Evolutionary conservation across 1,140 invertebrate species (phyloP), one percentile per base, ranked within the genome.

Genomic region (Lepidostoma basale): DNA sequence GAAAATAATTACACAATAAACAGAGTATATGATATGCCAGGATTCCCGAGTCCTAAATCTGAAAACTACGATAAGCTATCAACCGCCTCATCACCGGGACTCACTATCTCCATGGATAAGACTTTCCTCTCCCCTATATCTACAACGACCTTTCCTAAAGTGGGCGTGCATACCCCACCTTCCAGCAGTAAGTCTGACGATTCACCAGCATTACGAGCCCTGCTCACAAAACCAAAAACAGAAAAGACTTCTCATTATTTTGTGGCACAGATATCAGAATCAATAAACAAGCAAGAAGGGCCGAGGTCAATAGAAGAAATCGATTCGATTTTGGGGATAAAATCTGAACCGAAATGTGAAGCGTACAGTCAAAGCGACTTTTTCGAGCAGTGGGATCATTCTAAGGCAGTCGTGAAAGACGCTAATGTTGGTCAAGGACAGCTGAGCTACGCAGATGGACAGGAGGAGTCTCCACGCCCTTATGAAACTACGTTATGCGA

Each of bases 221-320:
- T 85, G 64, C 74, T 85, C 30, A 83, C 75, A 3, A 81, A 80
- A 75, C 84, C 84, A 8, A 75, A 74, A n/a, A 79, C 83, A 81
- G 71, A 63, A 76, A 1, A 78, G 76, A 23, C 14, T 45, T 76
- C 77, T 10, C 49, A n/a, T n/a, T n/a, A n/a, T n/a, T n/a, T n/a
- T n/a, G n/a, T n/a, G n/a, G n/a, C n/a, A n/a, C n/a, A n/a, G n/a
- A n/a, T n/a, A n/a, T n/a, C n/a, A n/a, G n/a, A n/a, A n/a, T n/a
- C n/a, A n/a, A n/a, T n/a, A n/a, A n/a, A n/a, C n/a, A n/a, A n/a
- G n/a, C n/a, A n/a, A n/a, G n/a, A n/a, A n/a, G n/a, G n/a, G n/a
- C n/a, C n/a, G n/a, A n/a, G n/a, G n/a, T n/a, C n/a, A n/a, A n/a
- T n/a, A n/a, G n/a, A n/a, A n/a, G n/a, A n/a, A n/a, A n/a, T n/a